Evolutionary conservation across 2,113 vertebrate genomes (phyloP).

Genomic region (Atractosteus spatula): DNA sequence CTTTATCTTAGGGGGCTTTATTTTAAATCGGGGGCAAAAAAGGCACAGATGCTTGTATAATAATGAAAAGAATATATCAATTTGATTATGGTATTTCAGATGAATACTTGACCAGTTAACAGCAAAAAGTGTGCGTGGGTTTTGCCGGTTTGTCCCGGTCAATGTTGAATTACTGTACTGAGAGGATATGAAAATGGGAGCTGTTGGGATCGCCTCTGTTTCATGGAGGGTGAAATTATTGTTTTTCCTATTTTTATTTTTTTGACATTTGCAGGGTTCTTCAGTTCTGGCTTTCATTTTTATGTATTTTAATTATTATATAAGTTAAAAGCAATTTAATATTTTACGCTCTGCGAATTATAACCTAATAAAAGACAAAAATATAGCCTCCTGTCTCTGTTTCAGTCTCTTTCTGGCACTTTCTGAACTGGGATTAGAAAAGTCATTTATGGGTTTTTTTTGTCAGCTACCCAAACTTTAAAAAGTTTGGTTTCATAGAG

Average conservation of each 20-base stretch:
- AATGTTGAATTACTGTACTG: slow-evolving; percentile 45
- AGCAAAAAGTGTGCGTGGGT: neutral
- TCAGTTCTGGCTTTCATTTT: slow-evolving; percentile 76
- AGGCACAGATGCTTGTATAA: no score
- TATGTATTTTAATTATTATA: slow-evolving; percentile 79
- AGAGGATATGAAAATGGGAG: slow-evolving; percentile 53
- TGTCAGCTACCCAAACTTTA: no score
- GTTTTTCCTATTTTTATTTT: slow-evolving; percentile 54
- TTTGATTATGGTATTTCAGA: no score
- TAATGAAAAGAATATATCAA: no score
- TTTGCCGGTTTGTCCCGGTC: neutral
- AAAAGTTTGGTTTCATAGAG: no score
- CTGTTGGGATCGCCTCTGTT: slow-evolving; percentile 61
- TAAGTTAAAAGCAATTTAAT: slow-evolving; percentile 81
- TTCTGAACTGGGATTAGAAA: neutral
- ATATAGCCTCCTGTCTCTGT: slow-evolving; percentile 40
- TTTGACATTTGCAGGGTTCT: slow-evolving; percentile 70
- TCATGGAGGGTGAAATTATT: slow-evolving; percentile 54
- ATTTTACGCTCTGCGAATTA: slow-evolving; percentile 76
- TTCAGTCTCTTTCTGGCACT: no score
- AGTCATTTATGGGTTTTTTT: no score
- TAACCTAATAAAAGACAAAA: slow-evolving; percentile 78
- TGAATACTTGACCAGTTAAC: neutral
- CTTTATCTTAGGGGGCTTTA: slow-evolving; percentile 15
- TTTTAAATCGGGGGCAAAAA: no score